Base-by-base conservation (phyloP, 2,888 invertebrate genomes). In the Ashinkailepas kermadecensis region DNA sequence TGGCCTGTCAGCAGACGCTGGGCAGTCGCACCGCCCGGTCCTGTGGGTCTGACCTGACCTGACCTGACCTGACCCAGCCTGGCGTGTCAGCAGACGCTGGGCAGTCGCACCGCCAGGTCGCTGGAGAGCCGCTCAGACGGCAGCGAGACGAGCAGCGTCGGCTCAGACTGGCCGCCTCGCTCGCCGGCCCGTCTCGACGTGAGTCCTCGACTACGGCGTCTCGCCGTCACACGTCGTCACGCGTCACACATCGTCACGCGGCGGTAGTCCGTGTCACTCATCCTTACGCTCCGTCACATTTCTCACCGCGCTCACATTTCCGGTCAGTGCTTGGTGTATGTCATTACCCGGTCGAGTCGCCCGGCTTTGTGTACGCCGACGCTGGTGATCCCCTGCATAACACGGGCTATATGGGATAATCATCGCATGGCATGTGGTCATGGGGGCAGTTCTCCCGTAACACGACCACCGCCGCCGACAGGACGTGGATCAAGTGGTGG, bases 111-210 rank as follows among this genome's bases (percentile, higher is more conserved):
- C 39, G 39, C 39, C 39, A 1, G 39, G 39, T 82, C n/a, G 13
- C 82, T 83, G 78, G 93, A 94, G 58, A 95, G 95, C 86, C 93
- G 93, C 86, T 93, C 93, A 21, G 93, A 93, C 85, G 95, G 96
- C 86, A 95, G 96, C 13, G 97, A 98, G 88, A 97, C 96, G 0
- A 97, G 97, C 80, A 97, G 96, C 86, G 93, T 97, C 21, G 97
- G 97, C 87, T 97, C 97, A 0, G 97, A 97, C 86, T 89, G 95
- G 58, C 95, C 95, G 81, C 91, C 93, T 85, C 94, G 95, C 87
- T 94, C 94, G 4, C 94, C n/a, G 9, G 21, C 64, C 7, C n/a
- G n/a, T 7, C 64, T 64, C n/a, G 64, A 64, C 8, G n/a, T n/a
- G 9, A 18, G n/a, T 8, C 64, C 8, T 10, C 64, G 64, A 21